Evolutionary conservation across 2,888 invertebrate genomes (phyloP).

Genomic region (Drosophila pegasa): DNA sequence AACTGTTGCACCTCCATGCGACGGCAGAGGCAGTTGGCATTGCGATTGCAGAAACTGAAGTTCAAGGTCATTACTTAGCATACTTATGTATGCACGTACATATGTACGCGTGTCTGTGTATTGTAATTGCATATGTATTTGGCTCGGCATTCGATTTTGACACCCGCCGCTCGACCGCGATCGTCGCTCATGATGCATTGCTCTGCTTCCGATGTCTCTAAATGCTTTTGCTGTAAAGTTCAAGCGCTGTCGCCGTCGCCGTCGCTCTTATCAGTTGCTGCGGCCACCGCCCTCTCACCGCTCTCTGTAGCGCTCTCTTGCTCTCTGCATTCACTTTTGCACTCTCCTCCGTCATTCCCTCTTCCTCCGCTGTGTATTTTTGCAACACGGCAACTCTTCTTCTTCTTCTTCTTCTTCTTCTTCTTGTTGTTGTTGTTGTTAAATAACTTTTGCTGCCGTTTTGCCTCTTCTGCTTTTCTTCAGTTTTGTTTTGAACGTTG

Average conservation of each 20-base stretch:
- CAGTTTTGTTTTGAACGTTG: constrained; percentile 35
- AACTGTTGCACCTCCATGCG: constrained; percentile 65
- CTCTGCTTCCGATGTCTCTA: constrained; percentile 23
- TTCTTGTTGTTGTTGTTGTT: constrained; percentile 46
- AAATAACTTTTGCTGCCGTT: constrained; percentile 58
- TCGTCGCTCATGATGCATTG: constrained; percentile 27
- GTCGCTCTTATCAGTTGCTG: constrained; percentile 54
- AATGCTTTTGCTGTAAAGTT: constrained; percentile 47
- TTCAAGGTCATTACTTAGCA: constrained; percentile 71
- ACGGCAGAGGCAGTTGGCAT: constrained; percentile 26
- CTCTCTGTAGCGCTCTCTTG: constrained; percentile 7
- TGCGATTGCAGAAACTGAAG: constrained; percentile 54
- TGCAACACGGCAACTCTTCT: constrained; percentile 54
- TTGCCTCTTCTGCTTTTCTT: constrained; percentile 53
- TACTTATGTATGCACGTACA: constrained; percentile 18
- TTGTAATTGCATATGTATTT: constrained; percentile 16
- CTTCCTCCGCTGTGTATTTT: constrained; percentile 25
- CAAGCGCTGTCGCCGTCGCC: constrained; percentile 35
- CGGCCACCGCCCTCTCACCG: constrained; percentile 52
- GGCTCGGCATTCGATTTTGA: constrained; percentile 21
- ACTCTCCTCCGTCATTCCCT: constrained; percentile 19
- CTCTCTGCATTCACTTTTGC: constrained; percentile 14
- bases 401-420: too few relatives aligned
- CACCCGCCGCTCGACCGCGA: constrained; percentile 25
- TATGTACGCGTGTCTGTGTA: neutral